Base-by-base conservation (phyloP, 1,140 invertebrate species). In the Portunus trituberculatus region DNA sequence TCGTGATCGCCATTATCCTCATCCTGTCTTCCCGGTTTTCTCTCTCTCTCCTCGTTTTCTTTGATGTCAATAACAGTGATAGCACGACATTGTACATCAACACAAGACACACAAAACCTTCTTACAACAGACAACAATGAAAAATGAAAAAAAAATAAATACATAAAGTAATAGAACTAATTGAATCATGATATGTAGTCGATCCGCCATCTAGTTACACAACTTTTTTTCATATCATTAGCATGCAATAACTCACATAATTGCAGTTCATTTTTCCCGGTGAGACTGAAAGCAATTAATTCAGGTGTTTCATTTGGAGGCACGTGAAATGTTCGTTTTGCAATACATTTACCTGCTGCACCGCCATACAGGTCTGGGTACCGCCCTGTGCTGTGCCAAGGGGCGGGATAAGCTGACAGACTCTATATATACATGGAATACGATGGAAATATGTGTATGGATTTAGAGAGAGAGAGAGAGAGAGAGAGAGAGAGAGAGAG, bases 271-370 rank as follows among this genome's bases (percentile, higher is more conserved):
- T 76, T 76, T 76, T 76, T 76, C n/a, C 67, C 67, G 12, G 67
- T n/a, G 67, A 76, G 67, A 76, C 20, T 76, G 67, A 76, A 76
- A 76, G 67, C 67, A 76, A 76, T 76, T 76, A 76, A 76, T 76
- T 76, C 67, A 76, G 67, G 67, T 76, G 67, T 76, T 76, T 76
- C 67, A 76, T 76, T 76, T 76, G 20, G 67, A 76, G 67, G 67
- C 25, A n/a, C 67, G 67, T n/a, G 8, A n/a, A 76, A 25, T 76
- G n/a, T 76, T 7, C 25, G 67, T n/a, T 76, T 76, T 76, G 67
- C 67, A 76, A 76, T 76, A n/a, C 67, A 76, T 76, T 76, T n/a
- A 76, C 67, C 6, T 76, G 67, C 8, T n/a, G 25, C n/a, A n/a
- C 67, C 16, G 16, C 12, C 10, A 59, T 59, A 59, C 16, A 59